Evolutionary conservation across 2,888 invertebrate species (phyloP), one percentile per base, ranked within the genome.

Genomic region (Tenodera sinensis): DNA sequence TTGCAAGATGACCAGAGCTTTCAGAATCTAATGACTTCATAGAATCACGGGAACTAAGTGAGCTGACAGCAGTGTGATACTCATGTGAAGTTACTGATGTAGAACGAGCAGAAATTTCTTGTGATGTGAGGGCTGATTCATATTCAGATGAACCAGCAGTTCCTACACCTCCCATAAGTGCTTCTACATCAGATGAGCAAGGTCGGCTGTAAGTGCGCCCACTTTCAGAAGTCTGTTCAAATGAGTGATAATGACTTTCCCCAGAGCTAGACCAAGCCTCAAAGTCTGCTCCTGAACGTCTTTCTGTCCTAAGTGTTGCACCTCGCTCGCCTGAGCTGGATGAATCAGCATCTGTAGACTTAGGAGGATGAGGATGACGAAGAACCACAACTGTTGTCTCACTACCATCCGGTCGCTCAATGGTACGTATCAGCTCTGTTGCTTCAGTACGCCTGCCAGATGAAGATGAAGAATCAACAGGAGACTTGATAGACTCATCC

Each of bases 1-100:
- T 98, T 0, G 97, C 98, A 89, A 98, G 94, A 93, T 98, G 97
- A 28, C 97, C 98, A 0, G 98, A 98, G 91, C 97, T 97, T 93
- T 98, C 97, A 2, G 98, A 98, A 92, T 98, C 97, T 84, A 98
- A 94, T 90, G 98, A 98, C 92, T 96, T 97, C 96, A 98, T 97
- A 90, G 98, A 98, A 92, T 97, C 98, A 91, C 97, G 96, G 0
- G 98, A 98, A 92, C 98, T 97, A 90, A 98, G 94, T n/a, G 97
- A 97, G 92, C 97, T 97, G 1, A 96, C 96, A 0, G 98, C 98
- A 87, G 98, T 98, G 83, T 96, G 96, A 92, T 97, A 98, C 92
- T 98, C 98, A 91, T 97, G 96, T 0, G 97, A 97, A 28, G 97
- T 97, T 71, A 25, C 25, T 90, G 96, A 94, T 88, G 96, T 93